Evolutionary conservation across 1,140 invertebrate species (phyloP).

Genomic region (Leguminivora glycinivorella): DNA sequence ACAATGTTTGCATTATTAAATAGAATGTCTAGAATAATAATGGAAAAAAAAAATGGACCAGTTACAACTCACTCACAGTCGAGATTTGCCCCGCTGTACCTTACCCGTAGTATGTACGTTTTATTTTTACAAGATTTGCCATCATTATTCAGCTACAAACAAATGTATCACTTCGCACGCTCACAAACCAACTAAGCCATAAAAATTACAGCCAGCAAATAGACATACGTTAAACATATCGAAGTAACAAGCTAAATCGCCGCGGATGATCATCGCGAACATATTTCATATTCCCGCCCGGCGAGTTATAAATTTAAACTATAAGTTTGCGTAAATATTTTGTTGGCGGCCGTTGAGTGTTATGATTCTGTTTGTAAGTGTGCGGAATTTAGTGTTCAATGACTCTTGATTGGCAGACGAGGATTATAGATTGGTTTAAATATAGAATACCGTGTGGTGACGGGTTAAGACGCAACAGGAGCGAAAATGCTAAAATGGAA

Average conservation of each 20-base stretch:
- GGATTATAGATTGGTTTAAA: neutral
- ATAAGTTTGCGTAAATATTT: constrained; percentile 13
- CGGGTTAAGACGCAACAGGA: no score
- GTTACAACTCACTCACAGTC: no score
- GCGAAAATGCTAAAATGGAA: no score
- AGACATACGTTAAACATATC: neutral
- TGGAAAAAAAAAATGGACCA: no score
- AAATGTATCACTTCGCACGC: neutral
- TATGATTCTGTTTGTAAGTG: constrained; percentile 6
- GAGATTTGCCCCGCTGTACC: no score
- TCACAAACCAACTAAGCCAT: no score
- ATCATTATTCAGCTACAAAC: no score
- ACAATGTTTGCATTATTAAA: no score
- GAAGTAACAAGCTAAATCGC: neutral
- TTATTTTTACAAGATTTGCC: no score
- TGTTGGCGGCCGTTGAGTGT: neutral
- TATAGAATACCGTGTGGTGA: neutral
- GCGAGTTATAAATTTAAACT: neutral
- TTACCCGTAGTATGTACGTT: no score
- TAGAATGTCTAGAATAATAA: no score
- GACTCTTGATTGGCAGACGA: constrained; percentile 3
- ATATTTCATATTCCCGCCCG: neutral
- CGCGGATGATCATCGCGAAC: neutral
- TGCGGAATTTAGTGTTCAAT: neutral
- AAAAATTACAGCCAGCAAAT: constrained; percentile 7